A percentile compares a stretch with the other conserved stretches of the same genome.
Conservation (phyloP, 2,113 vertebrate species). For the Sylvilagus bachmani region DNA sequence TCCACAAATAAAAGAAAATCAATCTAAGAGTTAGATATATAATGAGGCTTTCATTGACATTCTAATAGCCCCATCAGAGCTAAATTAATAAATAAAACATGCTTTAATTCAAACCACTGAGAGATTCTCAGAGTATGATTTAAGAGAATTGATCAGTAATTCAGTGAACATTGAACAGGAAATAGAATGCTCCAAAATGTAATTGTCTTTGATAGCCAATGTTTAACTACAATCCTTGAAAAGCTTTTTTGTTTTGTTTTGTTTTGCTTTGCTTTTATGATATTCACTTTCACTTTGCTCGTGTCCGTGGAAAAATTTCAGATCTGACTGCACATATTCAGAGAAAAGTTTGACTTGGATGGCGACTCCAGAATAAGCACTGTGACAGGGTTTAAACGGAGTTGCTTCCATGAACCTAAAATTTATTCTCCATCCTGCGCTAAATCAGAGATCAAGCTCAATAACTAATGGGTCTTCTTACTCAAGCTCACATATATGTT, state of each 20-base stretch:
- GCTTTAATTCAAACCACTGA: conserved; percentile 45
- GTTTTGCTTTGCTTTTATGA: neutral
- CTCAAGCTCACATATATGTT: neutral
- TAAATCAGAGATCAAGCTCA: neutral
- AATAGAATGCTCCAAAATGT: conserved; percentile 50
- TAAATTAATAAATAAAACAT: conserved; percentile 65
- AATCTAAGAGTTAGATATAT: conserved; percentile 1
- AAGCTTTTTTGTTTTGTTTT: neutral
- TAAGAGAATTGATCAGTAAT: conserved; percentile 47
- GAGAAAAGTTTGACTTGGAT: conserved; percentile 29
- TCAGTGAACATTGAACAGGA: conserved; percentile 21
- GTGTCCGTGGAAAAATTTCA: conserved; percentile 42
- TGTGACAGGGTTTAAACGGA: neutral
- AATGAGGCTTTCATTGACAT: conserved; percentile 51
- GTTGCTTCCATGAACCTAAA: conserved; percentile 29
- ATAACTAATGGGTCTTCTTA: neutral
- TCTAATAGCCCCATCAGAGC: neutral
- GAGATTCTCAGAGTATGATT: conserved; percentile 49
- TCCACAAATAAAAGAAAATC: conserved; percentile 41
- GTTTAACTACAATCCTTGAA: conserved; percentile 1
- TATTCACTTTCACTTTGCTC: conserved; percentile 3
- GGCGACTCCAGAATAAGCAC: neutral
- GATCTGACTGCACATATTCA: conserved; percentile 1
- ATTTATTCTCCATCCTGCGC: neutral
- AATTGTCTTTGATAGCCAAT: conserved; percentile 39